A percentile compares a stretch with the other conserved stretches of the same genome.
These are phyloP conservation scores for Lucinisca nassula DNA, from an alignment of 2,888 invertebrate species.

Conservation along the genomic window DNA sequence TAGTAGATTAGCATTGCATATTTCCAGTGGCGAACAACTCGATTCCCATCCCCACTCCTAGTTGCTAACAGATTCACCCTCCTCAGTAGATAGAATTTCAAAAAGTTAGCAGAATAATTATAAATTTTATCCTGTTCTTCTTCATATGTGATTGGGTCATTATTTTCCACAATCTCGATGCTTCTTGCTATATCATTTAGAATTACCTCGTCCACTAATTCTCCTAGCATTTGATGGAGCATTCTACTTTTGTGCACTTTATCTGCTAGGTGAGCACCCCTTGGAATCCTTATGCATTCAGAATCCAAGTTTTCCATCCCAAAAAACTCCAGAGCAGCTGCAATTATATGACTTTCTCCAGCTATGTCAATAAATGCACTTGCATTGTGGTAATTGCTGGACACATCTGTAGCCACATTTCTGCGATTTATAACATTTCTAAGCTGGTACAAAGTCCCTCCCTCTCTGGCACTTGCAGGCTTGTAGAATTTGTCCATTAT, in stretches of 20 bases:
- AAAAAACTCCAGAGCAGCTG: not conserved
- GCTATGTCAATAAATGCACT: conserved; percentile 21
- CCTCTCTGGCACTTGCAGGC: not conserved
- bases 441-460: conserved; percentile 30
- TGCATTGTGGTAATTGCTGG: conserved; percentile 23
- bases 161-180: too few species aligned
- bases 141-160: too few species aligned
- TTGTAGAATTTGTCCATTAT: conserved; percentile 42
- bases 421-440: conserved; percentile 28
- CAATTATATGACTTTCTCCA: conserved; percentile 15
- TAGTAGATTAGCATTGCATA: conserved; percentile 28
- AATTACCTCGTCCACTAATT: not conserved
- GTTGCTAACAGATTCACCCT: too few species aligned
- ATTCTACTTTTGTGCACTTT: conserved; percentile 1
- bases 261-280: conserved; percentile 13
- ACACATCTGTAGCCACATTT: conserved; percentile 13
- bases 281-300: not conserved
- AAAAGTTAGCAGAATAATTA: too few species aligned
- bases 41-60: too few species aligned
- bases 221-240: not conserved
- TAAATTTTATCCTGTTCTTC: too few species aligned
- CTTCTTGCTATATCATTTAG: too few species aligned
- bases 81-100: too few species aligned
- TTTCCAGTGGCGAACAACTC: conserved; percentile 24
- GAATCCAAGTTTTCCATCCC: conserved; percentile 10